These are phyloP conservation scores for Triplophysa siluroides DNA, from an alignment of 2,113 vertebrate species.

Conservation along the genomic window DNA sequence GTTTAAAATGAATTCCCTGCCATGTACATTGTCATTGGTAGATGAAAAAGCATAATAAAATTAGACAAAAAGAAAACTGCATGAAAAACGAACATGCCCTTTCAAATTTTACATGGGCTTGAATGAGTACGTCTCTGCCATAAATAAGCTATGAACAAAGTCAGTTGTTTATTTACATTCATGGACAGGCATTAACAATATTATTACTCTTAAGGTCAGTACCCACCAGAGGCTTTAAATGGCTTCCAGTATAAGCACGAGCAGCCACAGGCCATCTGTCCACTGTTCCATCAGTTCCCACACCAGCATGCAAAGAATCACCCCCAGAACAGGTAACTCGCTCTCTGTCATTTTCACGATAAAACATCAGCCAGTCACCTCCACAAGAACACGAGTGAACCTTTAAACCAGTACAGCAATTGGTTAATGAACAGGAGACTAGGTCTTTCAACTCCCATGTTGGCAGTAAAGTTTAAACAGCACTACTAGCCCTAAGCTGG, in stretches of 20 bases:
- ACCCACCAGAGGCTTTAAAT: conserved; percentile 5
- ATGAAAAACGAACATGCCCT: too few species aligned
- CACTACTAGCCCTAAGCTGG: too few species aligned
- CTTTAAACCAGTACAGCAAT: too few species aligned
- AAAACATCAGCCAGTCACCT: not conserved
- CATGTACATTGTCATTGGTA: too few species aligned
- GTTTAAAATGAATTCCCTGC: too few species aligned
- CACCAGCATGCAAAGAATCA: not conserved
- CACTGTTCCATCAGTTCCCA: not conserved
- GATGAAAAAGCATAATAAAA: too few species aligned
- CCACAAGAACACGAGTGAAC: too few species aligned
- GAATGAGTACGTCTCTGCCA: not conserved
- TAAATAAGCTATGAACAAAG: not conserved
- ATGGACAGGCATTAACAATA: not conserved
- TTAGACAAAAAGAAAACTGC: too few species aligned
- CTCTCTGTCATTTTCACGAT: not conserved
- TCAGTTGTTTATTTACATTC: not conserved
- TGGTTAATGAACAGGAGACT: too few species aligned
- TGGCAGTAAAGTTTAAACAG: too few species aligned
- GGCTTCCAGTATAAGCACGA: not conserved
- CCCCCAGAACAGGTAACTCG: not conserved
- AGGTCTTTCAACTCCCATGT: too few species aligned
- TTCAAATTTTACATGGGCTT: too few species aligned
- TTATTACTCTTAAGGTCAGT: not conserved
- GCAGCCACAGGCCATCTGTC: not conserved